These are phyloP conservation scores for Selene dorsalis DNA, from an alignment of 2,797 vertebrate species.

Conservation along the genomic window DNA sequence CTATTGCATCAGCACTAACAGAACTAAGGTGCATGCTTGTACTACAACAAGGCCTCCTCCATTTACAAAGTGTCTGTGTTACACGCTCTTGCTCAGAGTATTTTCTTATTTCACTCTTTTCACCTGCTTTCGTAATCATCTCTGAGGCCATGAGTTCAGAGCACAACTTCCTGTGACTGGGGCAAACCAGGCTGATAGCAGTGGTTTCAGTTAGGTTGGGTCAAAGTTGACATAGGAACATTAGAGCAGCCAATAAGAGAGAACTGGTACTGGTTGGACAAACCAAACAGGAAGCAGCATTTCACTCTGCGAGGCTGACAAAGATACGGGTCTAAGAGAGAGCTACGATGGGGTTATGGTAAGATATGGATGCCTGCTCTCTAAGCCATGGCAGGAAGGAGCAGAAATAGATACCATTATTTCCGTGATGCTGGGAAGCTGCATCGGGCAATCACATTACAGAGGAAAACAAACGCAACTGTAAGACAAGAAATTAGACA, in stretches of 20 bases:
- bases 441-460: conserved; percentile 63
- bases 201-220: conserved; percentile 71
- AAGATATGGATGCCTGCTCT: conserved; percentile 71
- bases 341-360: conserved; percentile 67
- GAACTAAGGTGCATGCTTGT: neutral
- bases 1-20: neutral
- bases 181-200: conserved; percentile 49
- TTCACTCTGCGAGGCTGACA: conserved; percentile 69
- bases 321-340: conserved; percentile 71
- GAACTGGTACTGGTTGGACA: conserved; percentile 64
- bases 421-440: conserved; percentile 75
- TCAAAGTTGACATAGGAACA: conserved; percentile 67
- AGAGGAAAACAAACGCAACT: conserved; percentile 62
- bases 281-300: conserved; percentile 78
- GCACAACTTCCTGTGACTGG: conserved; percentile 74
- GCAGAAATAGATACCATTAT: conserved; percentile 78
- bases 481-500: conserved; percentile 62
- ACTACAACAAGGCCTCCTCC: neutral
- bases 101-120: conserved; percentile 24
- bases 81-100: conserved; percentile 7
- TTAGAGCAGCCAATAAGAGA: conserved; percentile 55
- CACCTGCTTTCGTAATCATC: conserved; percentile 64
- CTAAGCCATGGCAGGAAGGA: conserved; percentile 75
- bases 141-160: conserved; percentile 62
- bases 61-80: conserved; percentile 8